Evolutionary conservation across 2,888 invertebrate species (phyloP), one percentile per base, ranked within the genome.

Genomic region (Sympetrum striolatum): DNA sequence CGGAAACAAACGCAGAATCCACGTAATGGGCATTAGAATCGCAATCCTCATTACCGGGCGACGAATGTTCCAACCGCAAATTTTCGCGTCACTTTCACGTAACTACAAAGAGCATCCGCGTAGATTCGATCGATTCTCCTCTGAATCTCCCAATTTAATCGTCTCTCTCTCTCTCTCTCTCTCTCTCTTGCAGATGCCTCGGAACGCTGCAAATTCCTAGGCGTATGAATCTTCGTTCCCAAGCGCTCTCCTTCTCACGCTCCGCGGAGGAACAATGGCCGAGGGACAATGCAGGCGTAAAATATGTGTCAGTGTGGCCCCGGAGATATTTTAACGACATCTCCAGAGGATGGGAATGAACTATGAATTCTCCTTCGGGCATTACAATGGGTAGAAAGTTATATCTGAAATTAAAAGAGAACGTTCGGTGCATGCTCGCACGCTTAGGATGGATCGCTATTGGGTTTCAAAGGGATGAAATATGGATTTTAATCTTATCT

Each of bases 281-380:
- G 73, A 53, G 86, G 86, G 86, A 86, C 73, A 86, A 86, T 58
- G 58, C 86, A 58, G 22, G 58, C 35, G 25, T 37, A 35, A 86
- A 86, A 86, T 86, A 60, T 86, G 86, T 86, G 86, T 86, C 86
- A 86, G 86, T 86, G 73, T 73, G n/a, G 25, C 53, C 39, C 39
- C 48, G 82, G 25, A 31, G 53, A 31, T 53, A 35, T 48, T 58
- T 58, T 60, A 60, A 86, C 25, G 86, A 37, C 86, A 82, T 82
- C 58, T 14, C 31, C 1, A 18, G 58, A 58, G 37, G 37, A 37
- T 86, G 60, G 86, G 31, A 73, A 73, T 25, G 73, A 73, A 31
- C 73, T 73, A 25, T 73, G 31, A 73, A 73, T 73, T 25, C 31
- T 25, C 2, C 73, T 73, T 18, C 73, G 31, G 73, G 31, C 73